Evolutionary conservation across 2,113 vertebrate species (phyloP), one percentile per base, ranked within the genome.

Genomic region (Cyphomyrus discorhynchus): DNA sequence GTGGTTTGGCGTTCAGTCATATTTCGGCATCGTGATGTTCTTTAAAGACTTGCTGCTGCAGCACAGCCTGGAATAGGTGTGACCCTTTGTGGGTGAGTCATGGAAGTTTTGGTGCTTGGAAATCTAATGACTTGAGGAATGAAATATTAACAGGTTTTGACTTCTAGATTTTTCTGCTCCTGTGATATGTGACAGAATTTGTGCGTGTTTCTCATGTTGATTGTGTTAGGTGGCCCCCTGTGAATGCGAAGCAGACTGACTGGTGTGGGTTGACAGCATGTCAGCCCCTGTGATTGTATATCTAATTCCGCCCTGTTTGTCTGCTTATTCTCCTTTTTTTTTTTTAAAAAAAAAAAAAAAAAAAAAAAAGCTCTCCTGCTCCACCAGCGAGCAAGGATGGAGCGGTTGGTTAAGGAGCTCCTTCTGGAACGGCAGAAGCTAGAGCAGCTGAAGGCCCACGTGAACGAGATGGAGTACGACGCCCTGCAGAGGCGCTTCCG

Each of bases 321-420:
- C 66, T 82, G 24, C 8, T n/a, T 86, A 50, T 46, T 47, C 19
- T 84, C 35, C 4, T 3, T 52, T 42, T 35, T n/a, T 47, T 13
- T 84, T 17, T 84, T n/a, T n/a, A n/a, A n/a, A n/a, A n/a, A n/a
- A n/a, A n/a, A n/a, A n/a, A n/a, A 46, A 47, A 52, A 52, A 52
- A 50, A 50, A 50, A 50, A 11, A 53, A 49, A 86, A 99, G 98
- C 98, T 92, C 97, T 99, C 93, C 95, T 99, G 93, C 97, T 99
- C 92, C 98, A 99, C 95, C 98, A 99, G 87, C 96, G 98, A 90
- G 98, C 98, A 91, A 96, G 98, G 94, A 99, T 99, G 98, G 98
- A 99, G 96, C 97, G 98, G 90, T 95, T 99, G 93, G 93, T 97
- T 94, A 99, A 99, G 95, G 98, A 98, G 31, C 94, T 99, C 93